phyloP scores from a whole-genome alignment of 2,113 vertebrate species.

The Pangasianodon gigas region DNA sequence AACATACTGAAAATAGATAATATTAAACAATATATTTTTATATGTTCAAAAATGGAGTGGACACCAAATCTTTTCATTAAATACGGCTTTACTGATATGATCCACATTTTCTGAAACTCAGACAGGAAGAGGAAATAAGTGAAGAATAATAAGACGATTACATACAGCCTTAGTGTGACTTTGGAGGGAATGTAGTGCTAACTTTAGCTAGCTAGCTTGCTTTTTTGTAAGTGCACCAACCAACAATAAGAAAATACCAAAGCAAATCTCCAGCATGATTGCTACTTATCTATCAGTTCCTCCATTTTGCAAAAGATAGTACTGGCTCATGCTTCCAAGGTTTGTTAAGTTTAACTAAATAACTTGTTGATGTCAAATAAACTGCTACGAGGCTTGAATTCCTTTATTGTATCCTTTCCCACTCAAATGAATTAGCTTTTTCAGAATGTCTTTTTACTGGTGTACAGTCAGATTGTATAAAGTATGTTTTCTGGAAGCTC shows the following conservation, averaged over 20 bases:
- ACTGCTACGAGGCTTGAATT: background rate
- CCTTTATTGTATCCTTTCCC: background rate
- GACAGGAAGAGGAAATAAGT: background rate
- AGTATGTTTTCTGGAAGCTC: background rate
- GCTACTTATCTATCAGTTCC: background rate
- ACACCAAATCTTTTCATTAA: conserved; percentile 1
- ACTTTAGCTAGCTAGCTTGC: background rate
- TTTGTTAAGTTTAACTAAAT: background rate
- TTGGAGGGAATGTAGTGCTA: background rate
- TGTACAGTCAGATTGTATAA: background rate
- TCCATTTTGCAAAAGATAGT: background rate
- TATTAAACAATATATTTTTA: background rate
- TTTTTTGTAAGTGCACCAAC: background rate
- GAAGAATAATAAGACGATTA: background rate
- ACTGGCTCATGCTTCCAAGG: background rate
- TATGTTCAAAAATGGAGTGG: background rate
- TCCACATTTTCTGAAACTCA: background rate
- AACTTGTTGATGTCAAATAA: background rate
- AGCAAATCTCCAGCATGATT: background rate
- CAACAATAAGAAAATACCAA: no score
- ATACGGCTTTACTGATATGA: background rate
- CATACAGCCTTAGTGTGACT: background rate
- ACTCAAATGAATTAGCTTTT: background rate
- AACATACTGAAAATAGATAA: background rate
- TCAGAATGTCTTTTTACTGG: background rate